A percentile compares a stretch with the other conserved stretches of the same genome.
These are phyloP conservation scores for Eulemur rufifrons DNA, from an alignment of 2,113 vertebrate species.

Conservation along the genomic window DNA sequence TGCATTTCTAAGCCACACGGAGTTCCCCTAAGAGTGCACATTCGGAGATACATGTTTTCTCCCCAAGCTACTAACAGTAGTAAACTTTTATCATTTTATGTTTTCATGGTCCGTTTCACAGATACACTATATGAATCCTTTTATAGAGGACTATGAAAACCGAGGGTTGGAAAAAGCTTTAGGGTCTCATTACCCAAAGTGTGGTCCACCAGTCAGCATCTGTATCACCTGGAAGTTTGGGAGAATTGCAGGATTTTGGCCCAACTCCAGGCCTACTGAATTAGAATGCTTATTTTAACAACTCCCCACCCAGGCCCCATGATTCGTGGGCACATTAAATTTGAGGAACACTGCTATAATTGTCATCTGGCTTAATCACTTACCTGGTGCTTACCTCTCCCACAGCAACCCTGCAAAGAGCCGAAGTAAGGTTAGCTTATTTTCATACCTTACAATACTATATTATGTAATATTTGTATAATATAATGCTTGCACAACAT, in stretches of 20 bases:
- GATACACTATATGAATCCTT: background rate
- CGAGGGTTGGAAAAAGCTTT: background rate
- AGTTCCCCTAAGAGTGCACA: background rate
- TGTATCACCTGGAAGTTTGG: background rate
- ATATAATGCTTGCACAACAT: background rate
- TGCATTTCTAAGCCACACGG: slow-evolving; percentile 29
- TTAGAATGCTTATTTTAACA: background rate
- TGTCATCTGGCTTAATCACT: background rate
- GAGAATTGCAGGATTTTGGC: background rate
- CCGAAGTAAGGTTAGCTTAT: background rate
- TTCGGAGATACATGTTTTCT: background rate
- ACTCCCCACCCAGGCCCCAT: fast-evolving
- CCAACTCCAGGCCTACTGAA: background rate
- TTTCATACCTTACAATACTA: background rate
- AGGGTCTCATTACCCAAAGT: background rate
- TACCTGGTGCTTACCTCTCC: background rate
- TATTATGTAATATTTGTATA: background rate
- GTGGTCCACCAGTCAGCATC: background rate
- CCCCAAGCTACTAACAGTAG: background rate
- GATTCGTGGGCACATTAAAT: background rate
- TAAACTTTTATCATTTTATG: background rate
- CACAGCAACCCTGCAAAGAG: background rate
- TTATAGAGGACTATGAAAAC: background rate
- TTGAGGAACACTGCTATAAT: background rate
- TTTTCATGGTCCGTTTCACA: background rate